These are phyloP conservation scores for Pao palembangensis DNA, from an alignment of 2,113 vertebrate genomes.

Conservation along the genomic window DNA sequence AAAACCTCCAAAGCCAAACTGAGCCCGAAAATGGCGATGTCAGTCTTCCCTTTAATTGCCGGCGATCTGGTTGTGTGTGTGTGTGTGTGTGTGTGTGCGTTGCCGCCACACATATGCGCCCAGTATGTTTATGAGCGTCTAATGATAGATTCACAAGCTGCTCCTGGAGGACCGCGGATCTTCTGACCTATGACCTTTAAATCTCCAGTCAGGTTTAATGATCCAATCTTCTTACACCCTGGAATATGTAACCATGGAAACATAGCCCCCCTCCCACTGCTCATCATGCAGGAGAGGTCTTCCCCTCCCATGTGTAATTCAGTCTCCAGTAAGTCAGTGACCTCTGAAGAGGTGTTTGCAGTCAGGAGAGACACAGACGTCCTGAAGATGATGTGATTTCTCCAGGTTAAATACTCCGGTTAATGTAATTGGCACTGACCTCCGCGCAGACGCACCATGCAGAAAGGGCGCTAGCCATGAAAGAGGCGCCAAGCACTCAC, in stretches of 20 bases:
- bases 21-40: conserved; percentile 12
- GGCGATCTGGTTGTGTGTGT: conserved; percentile 22
- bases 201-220: conserved; percentile 69
- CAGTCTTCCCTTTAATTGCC: conserved; percentile 47
- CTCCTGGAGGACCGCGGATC: conserved; percentile 34
- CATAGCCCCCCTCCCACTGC: conserved; percentile 22
- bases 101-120: conserved; percentile 1
- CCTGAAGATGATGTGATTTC: conserved; percentile 37
- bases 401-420: conserved; percentile 45
- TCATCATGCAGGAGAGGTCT: conserved; percentile 58
- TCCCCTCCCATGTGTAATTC: conserved; percentile 62
- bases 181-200: conserved; percentile 66
- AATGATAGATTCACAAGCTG: conserved; percentile 56
- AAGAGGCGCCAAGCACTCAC: conserved; percentile 5
- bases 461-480: conserved; percentile 1
- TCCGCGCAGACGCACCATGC: conserved; percentile 13
- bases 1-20: conserved; percentile 24
- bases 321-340: conserved; percentile 58
- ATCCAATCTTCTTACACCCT: conserved; percentile 57
- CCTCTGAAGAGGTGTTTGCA: conserved; percentile 58
- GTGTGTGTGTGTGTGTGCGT: conserved; percentile 11
- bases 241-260: conserved; percentile 68
- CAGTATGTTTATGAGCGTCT: conserved; percentile 56
- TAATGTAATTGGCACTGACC: conserved; percentile 27
- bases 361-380: conserved; percentile 35